Base-by-base conservation (phyloP, 2,113 vertebrate species). In the Lamprotornis superbus region DNA sequence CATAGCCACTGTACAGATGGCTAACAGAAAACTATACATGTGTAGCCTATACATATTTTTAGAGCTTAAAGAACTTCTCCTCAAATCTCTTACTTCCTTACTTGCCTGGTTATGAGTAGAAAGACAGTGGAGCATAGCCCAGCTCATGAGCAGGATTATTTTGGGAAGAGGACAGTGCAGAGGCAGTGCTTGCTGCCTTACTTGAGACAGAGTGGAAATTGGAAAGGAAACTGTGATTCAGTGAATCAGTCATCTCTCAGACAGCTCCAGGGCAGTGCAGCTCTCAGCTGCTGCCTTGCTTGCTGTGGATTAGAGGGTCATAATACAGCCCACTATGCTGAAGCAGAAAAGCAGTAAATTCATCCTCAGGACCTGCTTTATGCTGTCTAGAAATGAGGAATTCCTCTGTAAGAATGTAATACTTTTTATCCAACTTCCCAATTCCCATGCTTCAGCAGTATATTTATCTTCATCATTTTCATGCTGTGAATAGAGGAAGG, bases 371-470 rank as follows among this genome's bases (percentile, higher is more conserved):
- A 93, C 28, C 70, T 64, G 61, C 70, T 94, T 85, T 93, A 30
- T 89, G 56, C 83, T 92, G 56, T 90, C 93, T 87, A 49, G 90
- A 86, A 92, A 79, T 93, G 73, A 94, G 55, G 76, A 93, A 93
- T 78, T 94, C 68, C 56, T 93, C 68, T 74, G 47, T 55, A 83
- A 88, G 90, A 75, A 90, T 68, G 64, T 75, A 74, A 83, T 83
- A 46, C 59, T 71, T 92, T 92, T 83, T 75, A 86, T 90, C 82
- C 69, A 86, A 40, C 68, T 92, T 77, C 42, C 84, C 85, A 82
- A 39, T 94, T 90, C 84, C 79, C 6, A 12, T 95, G 53, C 76
- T 78, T 92, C 76, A 86, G 94, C 88, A 93, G 60, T 40, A 22
- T 75, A 68, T 95, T 94, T 85, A 57, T 85, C 71, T 93, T 92